These are phyloP conservation scores for Anoplolepis gracilipes DNA, from an alignment of 1,140 invertebrate genomes.

Conservation along the genomic window DNA sequence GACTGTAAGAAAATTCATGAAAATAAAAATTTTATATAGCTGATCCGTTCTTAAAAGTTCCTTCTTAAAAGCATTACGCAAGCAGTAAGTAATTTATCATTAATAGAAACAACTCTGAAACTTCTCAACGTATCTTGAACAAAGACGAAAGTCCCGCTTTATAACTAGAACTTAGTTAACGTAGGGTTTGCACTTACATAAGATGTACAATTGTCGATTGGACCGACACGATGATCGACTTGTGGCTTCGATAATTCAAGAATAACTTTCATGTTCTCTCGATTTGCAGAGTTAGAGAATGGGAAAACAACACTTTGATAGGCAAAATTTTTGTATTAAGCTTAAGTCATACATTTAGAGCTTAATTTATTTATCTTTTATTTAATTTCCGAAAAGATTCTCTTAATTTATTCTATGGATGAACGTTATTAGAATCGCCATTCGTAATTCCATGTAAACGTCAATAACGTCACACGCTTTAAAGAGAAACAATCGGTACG, in stretches of 20 bases:
- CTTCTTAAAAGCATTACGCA: no score
- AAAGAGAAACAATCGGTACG: constrained; percentile 44
- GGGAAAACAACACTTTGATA: neutral
- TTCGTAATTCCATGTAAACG: neutral
- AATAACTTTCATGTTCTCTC: constrained; percentile 22
- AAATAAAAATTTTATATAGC: no score
- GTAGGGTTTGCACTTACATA: constrained; percentile 65
- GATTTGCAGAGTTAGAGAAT: neutral
- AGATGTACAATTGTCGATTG: constrained; percentile 20
- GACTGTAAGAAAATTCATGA: no score
- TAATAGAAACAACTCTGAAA: constrained; percentile 59
- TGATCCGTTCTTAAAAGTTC: no score
- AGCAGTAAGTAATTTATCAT: no score
- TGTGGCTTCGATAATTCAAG: constrained; percentile 13
- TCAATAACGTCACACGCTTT: neutral
- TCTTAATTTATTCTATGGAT: constrained; percentile 3
- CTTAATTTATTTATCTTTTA: neutral
- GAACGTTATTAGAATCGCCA: neutral
- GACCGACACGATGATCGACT: neutral
- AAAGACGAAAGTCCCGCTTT: constrained; percentile 28
- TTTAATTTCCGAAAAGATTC: neutral
- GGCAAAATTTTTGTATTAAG: neutral
- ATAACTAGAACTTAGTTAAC: constrained; percentile 32
- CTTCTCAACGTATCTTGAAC: constrained; percentile 21
- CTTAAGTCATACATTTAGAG: neutral